Evolutionary conservation across 2,113 vertebrate species (phyloP), one percentile per base, ranked within the genome.

Genomic region (Heterocephalus glaber): DNA sequence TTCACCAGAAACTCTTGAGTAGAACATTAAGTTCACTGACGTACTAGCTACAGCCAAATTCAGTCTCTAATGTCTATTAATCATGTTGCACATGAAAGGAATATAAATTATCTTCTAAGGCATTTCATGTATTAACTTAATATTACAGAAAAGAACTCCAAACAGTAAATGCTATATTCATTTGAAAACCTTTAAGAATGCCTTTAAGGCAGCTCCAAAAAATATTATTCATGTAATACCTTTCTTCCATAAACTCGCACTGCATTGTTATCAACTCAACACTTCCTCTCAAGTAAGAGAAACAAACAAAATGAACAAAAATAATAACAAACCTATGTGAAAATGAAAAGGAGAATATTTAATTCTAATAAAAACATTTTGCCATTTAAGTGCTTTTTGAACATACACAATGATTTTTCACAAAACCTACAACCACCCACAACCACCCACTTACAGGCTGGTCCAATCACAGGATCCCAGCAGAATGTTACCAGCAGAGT

Each of bases 251-350:
- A 80, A 92, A 83, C 66, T 76, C 26, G 65, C 1, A 84, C 47
- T 20, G 41, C 30, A 41, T 5, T 86, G 16, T 79, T 33, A 86
- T 41, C 22, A 68, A 60, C 19, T 58, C 49, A 79, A 61, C 5
- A 58, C 77, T 83, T 85, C 63, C 83, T 82, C 49, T 86, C 92
- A 38, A 60, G 41, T 81, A 74, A 86, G 7, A 94, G 60, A 90
- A 41, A 35, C 66, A 89, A 70, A 95, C 16, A 77, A 74, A 94
- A 94, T 35, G 7, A 86, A 85, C 14, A 84, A 86, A 86, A 85
- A 85, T 12, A 85, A 76, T 16, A 77, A 79, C 22, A 79, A 74
- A 72, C 49, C 26, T 28, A 60, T 52, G 26, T 77, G 54, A 56
- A 90, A 85, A 89, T 72, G 47, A 54, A 92, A 79, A 70, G 9